Evolutionary conservation across 2,888 invertebrate species (phyloP), one percentile per base, ranked within the genome.

Genomic region (Drosophila paucipuncta): DNA sequence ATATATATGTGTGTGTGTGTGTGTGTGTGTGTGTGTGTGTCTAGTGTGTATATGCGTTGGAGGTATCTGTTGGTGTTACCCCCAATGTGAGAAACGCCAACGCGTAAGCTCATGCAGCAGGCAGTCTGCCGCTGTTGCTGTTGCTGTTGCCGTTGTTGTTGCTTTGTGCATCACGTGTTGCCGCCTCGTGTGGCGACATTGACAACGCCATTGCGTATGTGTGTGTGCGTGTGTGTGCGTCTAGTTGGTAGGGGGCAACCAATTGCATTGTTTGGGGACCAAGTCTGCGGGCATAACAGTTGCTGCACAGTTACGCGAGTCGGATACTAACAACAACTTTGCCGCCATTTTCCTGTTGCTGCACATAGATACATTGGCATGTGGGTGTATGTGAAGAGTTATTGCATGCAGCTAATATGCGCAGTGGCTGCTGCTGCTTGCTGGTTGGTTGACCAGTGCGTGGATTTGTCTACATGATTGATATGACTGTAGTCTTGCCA

Each of bases 131-230:
- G 54, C 50, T 58, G 47, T 54, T 53, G 55, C 10, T 35, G 25
- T 39, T 30, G 22, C 33, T 58, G 50, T 59, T 64, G 47, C 30
- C 47, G 59, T 35, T 57, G 54, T 39, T 67, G 68, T 43, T 87
- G 65, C 68, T 68, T 73, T 61, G 61, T 86, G 90, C 91, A 82
- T 89, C 85, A 85, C 85, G 85, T 91, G 85, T 82, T 78, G 87
- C 73, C 67, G 85, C 89, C 84, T 86, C 70, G 72, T 90, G 90
- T 66, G 74, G 63, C 68, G 71, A 68, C 76, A 73, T 75, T 81
- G 81, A 68, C 81, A 65, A 65, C 78, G 59, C 53, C 68, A 76
- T 37, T 50, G 66, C 68, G 31, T 37, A 31, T 54, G 31, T 28
- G 9, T 59, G 52, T 39, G n/a, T 58, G 35, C 30, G 43, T 55